Base-by-base conservation (phyloP, 2,797 vertebrate genomes). In the Phylloscopus collybita region DNA sequence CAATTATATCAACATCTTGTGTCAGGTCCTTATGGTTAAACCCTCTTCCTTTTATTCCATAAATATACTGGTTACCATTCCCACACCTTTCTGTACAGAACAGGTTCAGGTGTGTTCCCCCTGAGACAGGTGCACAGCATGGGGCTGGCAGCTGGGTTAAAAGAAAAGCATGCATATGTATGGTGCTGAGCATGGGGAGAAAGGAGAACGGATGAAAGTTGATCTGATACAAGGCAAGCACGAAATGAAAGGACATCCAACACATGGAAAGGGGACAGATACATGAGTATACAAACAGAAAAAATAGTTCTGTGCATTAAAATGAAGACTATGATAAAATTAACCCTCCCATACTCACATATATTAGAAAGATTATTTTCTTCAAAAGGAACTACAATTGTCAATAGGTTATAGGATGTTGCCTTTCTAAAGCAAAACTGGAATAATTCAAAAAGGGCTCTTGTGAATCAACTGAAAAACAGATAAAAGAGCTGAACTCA, bases 191-290 rank as follows among this genome's bases (percentile, higher is more conserved):
- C 64, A 65, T 1, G 57, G 45, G 40, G 30, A 91, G 54, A 88
- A 94, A 89, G 44, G 27, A 90, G 92, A 95, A 79, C 42, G 81
- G 80, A 93, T 96, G 80, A 74, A 95, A 95, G 88, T 53, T 91
- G 84, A 61, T 70, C 40, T 86, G 61, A 75, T 83, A 80, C 45
- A 93, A 79, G 51, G 56, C 38, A 94, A 71, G 26, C 38, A 81
- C 50, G 65, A 95, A 95, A 95, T 57, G 51, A 88, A 90, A 95
- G 86, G 78, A 83, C 81, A 67, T 72, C 51, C 9, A 92, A 83
- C 49, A 59, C 51, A 73, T 13, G 42, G 79, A 92, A 90, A 91
- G 74, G 42, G 34, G 51, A 67, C 44, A 49, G 76, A 73, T 76
- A 61, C 20, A 12, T 8, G n/a, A 59, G 50, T 75, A 27, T 10